Evolutionary conservation across 1,140 invertebrate species (phyloP).

Genomic region (Scaptomyza pallida): DNA sequence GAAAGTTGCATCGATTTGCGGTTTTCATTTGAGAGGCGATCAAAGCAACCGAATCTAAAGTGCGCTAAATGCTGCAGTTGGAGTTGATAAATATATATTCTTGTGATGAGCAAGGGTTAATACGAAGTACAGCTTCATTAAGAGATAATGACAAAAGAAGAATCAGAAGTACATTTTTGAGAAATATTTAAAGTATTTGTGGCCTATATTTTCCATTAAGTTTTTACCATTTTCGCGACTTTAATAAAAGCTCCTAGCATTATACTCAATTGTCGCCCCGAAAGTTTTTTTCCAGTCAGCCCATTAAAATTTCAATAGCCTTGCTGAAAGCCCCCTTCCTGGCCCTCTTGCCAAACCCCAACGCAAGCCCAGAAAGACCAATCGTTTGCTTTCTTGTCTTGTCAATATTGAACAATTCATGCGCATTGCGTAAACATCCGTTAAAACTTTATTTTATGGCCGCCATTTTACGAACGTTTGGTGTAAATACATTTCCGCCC

Average conservation of each 20-base stretch:
- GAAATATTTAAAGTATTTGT: no score
- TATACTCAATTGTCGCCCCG: slow-evolving; percentile 2
- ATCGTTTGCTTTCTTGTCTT: slow-evolving; percentile 68
- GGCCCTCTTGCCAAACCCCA: neutral
- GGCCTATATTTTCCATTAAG: no score
- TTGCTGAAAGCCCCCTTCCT: neutral
- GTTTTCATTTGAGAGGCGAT: slow-evolving; percentile 8
- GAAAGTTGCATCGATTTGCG: slow-evolving; percentile 38
- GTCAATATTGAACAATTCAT: slow-evolving; percentile 82
- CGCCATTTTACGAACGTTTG: slow-evolving; percentile 79
- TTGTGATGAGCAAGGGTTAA: no score
- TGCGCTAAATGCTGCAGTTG: no score
- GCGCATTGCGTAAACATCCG: slow-evolving; percentile 80
- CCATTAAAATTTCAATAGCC: slow-evolving; percentile 75
- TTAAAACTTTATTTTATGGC: slow-evolving; percentile 82
- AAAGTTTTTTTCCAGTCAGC: slow-evolving; percentile 23
- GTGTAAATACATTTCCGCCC: slow-evolving; percentile 80
- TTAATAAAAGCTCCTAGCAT: slow-evolving; percentile 4
- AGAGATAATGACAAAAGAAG: no score
- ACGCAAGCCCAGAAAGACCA: slow-evolving; percentile 50
- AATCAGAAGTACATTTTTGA: no score
- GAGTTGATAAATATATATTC: no score
- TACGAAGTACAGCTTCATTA: no score
- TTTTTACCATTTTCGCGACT: no score
- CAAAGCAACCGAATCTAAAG: slow-evolving; percentile 8